These are phyloP conservation scores for Lepilemur ruficaudatus DNA, from an alignment of 2,797 vertebrate genomes.

Conservation along the genomic window DNA sequence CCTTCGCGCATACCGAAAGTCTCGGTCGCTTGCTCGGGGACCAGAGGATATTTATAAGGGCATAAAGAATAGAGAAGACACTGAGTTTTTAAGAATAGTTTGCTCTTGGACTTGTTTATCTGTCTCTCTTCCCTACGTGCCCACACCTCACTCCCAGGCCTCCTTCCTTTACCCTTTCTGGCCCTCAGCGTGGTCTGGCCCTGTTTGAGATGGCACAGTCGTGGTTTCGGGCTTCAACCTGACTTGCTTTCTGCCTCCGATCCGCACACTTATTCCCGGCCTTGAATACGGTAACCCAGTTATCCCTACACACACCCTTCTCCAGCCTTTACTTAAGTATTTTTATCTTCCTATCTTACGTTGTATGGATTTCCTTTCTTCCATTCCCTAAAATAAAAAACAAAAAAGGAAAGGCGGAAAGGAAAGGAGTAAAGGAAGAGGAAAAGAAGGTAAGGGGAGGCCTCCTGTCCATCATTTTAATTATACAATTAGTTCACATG, in stretches of 20 bases:
- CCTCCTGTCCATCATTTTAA: constrained; percentile 77
- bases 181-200: neutral
- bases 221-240: neutral
- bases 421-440: neutral
- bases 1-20: neutral
- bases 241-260: constrained; percentile 17
- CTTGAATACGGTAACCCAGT: neutral
- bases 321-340: constrained; percentile 64
- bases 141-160: neutral
- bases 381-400: constrained; percentile 57
- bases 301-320: neutral
- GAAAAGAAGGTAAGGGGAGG: constrained; percentile 49
- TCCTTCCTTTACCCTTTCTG: neutral
- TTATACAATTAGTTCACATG: constrained; percentile 81
- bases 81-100: constrained; percentile 7
- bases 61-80: neutral
- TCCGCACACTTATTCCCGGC: neutral
- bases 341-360: constrained; percentile 59
- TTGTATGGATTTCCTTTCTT: neutral
- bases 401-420: neutral
- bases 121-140: neutral
- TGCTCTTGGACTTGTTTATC: neutral
- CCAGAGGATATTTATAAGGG: neutral
- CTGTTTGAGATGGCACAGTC: neutral
- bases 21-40: neutral